phyloP scores from a whole-genome alignment of 1,140 invertebrate species.

The Macrosteles quadrilineatus region DNA sequence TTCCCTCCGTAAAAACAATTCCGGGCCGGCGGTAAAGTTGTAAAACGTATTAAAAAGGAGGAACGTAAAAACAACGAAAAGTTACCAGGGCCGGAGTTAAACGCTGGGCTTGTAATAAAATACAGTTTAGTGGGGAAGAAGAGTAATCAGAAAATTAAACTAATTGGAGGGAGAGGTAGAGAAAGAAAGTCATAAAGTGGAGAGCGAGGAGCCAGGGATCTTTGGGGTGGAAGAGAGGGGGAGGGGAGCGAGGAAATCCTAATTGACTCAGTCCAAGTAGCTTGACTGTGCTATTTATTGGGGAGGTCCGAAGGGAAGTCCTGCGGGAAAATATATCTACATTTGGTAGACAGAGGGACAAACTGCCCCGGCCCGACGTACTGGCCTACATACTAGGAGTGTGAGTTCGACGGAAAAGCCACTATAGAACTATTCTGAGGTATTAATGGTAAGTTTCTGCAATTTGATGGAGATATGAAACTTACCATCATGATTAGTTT shows the following conservation, averaged over 20 bases:
- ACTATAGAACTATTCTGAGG: too few relatives aligned
- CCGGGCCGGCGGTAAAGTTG: too few relatives aligned
- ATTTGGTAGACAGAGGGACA: conserved; percentile 10
- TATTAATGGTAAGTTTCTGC: too few relatives aligned
- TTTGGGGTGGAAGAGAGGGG: background rate
- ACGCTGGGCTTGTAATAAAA: conserved; percentile 7
- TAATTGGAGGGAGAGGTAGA: conserved; percentile 3
- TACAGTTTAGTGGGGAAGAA: conserved; percentile 17
- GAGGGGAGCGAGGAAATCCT: conserved; percentile 28
- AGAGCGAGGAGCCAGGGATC: background rate
- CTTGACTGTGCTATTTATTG: conserved; percentile 28
- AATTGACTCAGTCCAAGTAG: conserved; percentile 24
- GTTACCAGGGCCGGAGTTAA: background rate
- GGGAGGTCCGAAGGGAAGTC: conserved; percentile 11
- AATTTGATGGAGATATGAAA: too few relatives aligned
- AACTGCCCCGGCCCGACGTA: too few relatives aligned
- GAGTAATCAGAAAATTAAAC: conserved; percentile 25
- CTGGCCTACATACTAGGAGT: too few relatives aligned
- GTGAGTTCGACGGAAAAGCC: too few relatives aligned
- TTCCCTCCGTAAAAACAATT: too few relatives aligned
- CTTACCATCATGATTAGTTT: too few relatives aligned
- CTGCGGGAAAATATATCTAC: conserved; percentile 21
- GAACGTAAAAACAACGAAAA: conserved; percentile 5
- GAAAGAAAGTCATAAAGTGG: conserved; percentile 18
- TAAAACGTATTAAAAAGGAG: background rate